phyloP scores from a whole-genome alignment of 2,113 vertebrate species.

The Tenebrosternarchus preto region DNA sequence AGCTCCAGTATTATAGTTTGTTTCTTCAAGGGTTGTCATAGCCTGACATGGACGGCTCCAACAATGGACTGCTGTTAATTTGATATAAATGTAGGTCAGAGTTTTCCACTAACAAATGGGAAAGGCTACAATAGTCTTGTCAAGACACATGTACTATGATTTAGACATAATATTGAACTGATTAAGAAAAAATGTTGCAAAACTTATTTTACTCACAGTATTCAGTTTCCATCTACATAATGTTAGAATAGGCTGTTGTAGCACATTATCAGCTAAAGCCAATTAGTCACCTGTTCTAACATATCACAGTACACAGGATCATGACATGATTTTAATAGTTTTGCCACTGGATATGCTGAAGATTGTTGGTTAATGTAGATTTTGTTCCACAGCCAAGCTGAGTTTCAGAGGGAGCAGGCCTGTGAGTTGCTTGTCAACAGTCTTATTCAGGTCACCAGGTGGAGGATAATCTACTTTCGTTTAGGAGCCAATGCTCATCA shows the following conservation, averaged over 20 bases:
- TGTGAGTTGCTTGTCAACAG: conserved; percentile 59
- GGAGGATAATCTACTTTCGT: conserved; percentile 63
- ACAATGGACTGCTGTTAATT: conserved; percentile 52
- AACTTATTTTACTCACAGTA: background rate
- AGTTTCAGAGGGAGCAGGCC: conserved; percentile 27
- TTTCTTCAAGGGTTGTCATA: conserved; percentile 49
- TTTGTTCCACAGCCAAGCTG: background rate
- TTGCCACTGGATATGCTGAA: background rate
- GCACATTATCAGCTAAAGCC: background rate
- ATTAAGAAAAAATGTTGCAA: background rate
- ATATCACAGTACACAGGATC: conserved; percentile 14
- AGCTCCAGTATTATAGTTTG: conserved; percentile 44
- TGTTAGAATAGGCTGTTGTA: background rate
- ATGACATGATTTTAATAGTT: conserved; percentile 23
- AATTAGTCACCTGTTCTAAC: conserved; percentile 40
- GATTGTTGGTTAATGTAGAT: conserved; percentile 23
- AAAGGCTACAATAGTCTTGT: conserved; percentile 19
- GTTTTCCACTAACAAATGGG: conserved; percentile 20
- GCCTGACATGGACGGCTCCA: conserved; percentile 28
- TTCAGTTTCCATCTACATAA: background rate
- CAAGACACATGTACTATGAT: conserved; percentile 3
- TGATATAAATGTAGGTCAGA: conserved; percentile 52
- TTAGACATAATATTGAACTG: background rate
- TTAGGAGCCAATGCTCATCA: conserved; percentile 58
- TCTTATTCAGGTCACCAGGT: conserved; percentile 67